phyloP scores from a whole-genome alignment of 2,113 vertebrate genomes.

The Arenaria interpres region DNA sequence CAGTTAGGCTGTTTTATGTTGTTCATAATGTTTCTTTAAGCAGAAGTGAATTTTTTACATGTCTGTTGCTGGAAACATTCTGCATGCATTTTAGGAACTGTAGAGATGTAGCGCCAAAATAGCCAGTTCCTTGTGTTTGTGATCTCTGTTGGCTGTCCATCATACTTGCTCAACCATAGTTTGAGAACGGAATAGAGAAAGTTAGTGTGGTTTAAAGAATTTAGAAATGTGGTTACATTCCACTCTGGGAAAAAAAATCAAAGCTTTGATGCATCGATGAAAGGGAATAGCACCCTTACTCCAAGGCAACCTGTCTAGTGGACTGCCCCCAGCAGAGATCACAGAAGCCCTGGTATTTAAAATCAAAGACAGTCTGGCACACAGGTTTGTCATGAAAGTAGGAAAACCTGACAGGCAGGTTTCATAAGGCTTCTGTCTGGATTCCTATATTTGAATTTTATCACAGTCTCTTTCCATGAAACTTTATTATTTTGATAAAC shows the following conservation, averaged over 20 bases:
- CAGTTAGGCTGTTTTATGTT: background rate
- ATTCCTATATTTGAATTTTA: background rate
- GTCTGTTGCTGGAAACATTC: background rate
- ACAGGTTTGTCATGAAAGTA: background rate
- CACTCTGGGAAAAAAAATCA: background rate
- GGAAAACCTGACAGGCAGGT: background rate
- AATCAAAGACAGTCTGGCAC: background rate
- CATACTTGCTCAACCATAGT: background rate
- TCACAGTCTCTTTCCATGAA: background rate
- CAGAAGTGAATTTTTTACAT: background rate
- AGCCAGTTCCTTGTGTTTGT: background rate
- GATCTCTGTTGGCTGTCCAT: background rate
- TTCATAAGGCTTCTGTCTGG: background rate
- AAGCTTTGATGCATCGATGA: background rate
- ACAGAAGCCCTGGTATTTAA: background rate
- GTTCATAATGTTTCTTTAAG: background rate
- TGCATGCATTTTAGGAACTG: background rate
- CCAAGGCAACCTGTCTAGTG: background rate
- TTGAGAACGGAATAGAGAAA: background rate
- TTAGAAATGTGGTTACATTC: background rate
- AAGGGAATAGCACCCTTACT: constrained; percentile 1
- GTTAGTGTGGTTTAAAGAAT: background rate
- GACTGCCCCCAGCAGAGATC: constrained; percentile 36
- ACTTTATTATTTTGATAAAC: background rate
- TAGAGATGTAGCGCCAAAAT: background rate